These are phyloP conservation scores for Marmota monax DNA, from an alignment of 2,113 vertebrate species.

Conservation along the genomic window DNA sequence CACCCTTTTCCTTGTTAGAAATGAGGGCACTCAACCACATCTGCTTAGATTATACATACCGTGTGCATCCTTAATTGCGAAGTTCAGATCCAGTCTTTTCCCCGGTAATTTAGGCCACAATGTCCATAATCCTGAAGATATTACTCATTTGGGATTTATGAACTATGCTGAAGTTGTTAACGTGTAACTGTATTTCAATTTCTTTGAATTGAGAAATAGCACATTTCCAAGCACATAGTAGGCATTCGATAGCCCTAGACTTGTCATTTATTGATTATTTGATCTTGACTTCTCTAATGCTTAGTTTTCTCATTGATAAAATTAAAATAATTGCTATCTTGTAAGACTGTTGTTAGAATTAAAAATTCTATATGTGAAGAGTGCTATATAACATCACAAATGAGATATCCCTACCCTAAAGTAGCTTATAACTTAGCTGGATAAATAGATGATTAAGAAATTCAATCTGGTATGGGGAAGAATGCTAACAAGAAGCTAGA, in stretches of 20 bases:
- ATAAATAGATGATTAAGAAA: slow-evolving; percentile 31
- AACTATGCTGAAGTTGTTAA: not conserved
- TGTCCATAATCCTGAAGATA: not conserved
- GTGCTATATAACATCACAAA: not conserved
- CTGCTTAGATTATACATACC: not conserved
- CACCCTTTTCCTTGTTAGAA: not conserved
- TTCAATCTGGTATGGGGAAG: not conserved
- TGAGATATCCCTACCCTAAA: not conserved
- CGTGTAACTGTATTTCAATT: slow-evolving; percentile 40
- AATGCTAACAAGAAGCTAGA: not conserved
- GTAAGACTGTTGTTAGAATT: not conserved
- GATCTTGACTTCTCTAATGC: not conserved
- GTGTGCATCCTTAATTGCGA: not conserved
- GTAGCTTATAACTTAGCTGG: not conserved
- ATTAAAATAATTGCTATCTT: slow-evolving; percentile 37
- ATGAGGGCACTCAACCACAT: not conserved
- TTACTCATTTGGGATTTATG: slow-evolving; percentile 9
- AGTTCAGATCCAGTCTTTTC: not conserved
- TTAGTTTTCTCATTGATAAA: not conserved
- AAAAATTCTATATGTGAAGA: slow-evolving; percentile 9
- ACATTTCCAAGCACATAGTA: not conserved
- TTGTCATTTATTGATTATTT: slow-evolving; percentile 11
- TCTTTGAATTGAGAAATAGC: not conserved
- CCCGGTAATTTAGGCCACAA: not conserved
- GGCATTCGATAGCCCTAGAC: not conserved